Evolutionary conservation across 2,113 vertebrate species (phyloP).

Genomic region (Felis chaus): DNA sequence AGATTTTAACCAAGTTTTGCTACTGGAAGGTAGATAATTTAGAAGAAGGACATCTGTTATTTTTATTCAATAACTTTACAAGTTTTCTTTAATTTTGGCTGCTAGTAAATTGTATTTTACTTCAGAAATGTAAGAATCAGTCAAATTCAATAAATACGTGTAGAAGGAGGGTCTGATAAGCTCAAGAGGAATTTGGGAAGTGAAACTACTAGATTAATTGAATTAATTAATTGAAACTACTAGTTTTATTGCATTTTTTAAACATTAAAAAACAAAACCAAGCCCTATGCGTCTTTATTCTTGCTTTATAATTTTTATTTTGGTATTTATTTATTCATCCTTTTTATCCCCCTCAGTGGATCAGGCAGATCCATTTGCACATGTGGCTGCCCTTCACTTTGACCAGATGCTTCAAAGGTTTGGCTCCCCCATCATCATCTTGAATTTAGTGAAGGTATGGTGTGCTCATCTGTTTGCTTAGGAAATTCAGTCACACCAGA

Average conservation of each 20-base stretch:
- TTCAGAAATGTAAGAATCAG: background rate
- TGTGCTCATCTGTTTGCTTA: background rate
- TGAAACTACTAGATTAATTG: background rate
- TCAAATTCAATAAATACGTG: background rate
- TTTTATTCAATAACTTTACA: background rate
- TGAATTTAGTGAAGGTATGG: conserved; percentile 98
- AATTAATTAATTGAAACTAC: background rate
- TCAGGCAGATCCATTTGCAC: conserved; percentile 97
- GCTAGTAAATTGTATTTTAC: background rate
- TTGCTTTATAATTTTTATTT: background rate
- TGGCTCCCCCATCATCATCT: conserved; percentile 97
- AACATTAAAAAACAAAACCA: background rate
- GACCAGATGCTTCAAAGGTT: conserved; percentile 99
- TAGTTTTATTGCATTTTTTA: background rate
- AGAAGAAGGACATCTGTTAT: background rate
- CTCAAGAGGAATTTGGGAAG: background rate
- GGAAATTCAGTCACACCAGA: background rate
- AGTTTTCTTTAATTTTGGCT: conserved; percentile 25
- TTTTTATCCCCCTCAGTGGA: conserved; percentile 89
- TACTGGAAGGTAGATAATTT: background rate
- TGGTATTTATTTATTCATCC: background rate
- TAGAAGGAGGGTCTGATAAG: background rate
- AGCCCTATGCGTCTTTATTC: background rate
- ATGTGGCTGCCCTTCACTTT: conserved; percentile 96
- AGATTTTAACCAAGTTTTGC: background rate